Percentiles rank a stretch among this genome's conserved stretches.
phyloP scores from a whole-genome alignment of 2,113 vertebrate species.

The Mustela lutreola region DNA sequence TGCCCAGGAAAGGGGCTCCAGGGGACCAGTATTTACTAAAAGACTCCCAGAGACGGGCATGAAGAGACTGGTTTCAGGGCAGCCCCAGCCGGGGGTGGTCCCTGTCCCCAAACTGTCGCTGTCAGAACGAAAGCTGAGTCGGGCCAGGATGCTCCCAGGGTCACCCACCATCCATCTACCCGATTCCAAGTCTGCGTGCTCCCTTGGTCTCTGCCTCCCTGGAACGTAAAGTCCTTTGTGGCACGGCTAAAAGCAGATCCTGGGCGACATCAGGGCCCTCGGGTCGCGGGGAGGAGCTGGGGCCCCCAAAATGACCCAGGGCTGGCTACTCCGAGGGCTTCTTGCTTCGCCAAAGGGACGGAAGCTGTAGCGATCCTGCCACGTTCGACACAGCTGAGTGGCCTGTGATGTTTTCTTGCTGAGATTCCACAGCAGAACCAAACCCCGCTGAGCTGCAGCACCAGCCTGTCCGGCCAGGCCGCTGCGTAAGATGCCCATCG shows the following conservation, averaged over 20 bases:
- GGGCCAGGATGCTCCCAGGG: background rate
- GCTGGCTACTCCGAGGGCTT: fast-evolving
- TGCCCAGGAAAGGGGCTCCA: fast-evolving
- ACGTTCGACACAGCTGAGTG: background rate
- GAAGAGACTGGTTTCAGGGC: fast-evolving
- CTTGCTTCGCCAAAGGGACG: background rate
- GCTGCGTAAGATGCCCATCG: fast-evolving
- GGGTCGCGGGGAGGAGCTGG: background rate
- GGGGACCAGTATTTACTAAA: fast-evolving
- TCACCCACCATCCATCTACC: background rate
- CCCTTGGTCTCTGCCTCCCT: fast-evolving
- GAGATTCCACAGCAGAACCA: background rate
- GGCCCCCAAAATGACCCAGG: too few relatives aligned
- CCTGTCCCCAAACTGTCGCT: fast-evolving
- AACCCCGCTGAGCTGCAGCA: fast-evolving
- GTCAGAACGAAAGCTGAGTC: background rate
- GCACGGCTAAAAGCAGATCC: background rate
- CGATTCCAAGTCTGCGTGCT: background rate
- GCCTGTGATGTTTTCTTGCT: background rate
- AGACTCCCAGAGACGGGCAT: background rate
- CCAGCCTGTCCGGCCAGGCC: fast-evolving
- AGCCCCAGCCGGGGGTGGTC: background rate
- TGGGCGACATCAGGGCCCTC: background rate
- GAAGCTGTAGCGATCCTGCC: fast-evolving
- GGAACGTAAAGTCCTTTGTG: background rate